Evolutionary conservation across 2,113 vertebrate species (phyloP), one percentile per base, ranked within the genome.

Genomic region (Corythornis vintsioides): DNA sequence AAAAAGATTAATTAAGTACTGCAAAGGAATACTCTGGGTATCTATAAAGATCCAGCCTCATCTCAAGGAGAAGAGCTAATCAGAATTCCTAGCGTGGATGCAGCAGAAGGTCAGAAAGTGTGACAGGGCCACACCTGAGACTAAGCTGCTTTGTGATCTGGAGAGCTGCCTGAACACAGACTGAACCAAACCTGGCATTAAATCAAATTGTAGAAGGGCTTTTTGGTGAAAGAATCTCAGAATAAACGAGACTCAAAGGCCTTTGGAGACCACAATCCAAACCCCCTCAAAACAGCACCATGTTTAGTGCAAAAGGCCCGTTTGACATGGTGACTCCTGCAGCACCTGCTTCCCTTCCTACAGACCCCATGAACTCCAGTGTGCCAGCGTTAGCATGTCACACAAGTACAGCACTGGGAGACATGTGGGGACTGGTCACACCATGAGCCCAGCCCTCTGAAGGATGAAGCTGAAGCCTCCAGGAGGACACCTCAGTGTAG

Each of bases 201-300:
- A 83, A 64, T 53, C 31, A 59, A 5, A 4, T 35, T 56, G 7
- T 12, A 74, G 11, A 71, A 76, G 73, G 47, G 18, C 5, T 11
- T 78, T 60, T 45, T 57, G 6, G 11, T 31, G 72, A 29, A 63
- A 85, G 13, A 69, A 64, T 43, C 45, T n/a, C 22, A 35, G n/a
- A 86, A 57, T 31, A 35, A 83, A 59, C 28, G 11, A 60, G 43
- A 64, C 22, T 61, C 14, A 9, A 69, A 86, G 31, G 8, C 22
- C n/a, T 69, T 74, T 12, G 25, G 55, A 82, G n/a, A 42, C n/a
- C 57, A 48, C 11, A 69, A 69, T 22, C 12, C 4, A 6, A 9
- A 5, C 22, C 6, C 61, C 12, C 48, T 65, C 33, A 28, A 18
- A 88, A 33, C 20, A 74, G 16, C 0, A 0, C 9, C 21, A 19